These are phyloP conservation scores for Spatula versicolor DNA, from an alignment of 2,797 vertebrate genomes.

Conservation along the genomic window DNA sequence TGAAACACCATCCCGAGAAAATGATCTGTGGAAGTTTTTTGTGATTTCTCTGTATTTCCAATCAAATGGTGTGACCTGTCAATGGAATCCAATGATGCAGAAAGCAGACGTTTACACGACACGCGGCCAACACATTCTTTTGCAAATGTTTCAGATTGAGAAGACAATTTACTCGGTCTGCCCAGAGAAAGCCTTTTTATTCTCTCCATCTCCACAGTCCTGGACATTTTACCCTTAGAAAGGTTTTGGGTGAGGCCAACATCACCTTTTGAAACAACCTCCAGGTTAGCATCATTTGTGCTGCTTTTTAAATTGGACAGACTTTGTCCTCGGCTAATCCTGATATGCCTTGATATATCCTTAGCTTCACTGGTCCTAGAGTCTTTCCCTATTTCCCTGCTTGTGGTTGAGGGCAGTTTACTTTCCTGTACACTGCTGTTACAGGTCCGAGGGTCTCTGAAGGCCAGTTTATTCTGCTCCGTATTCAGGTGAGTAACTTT, in stretches of 20 bases:
- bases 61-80: slow-evolving; percentile 67
- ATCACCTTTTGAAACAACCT: slow-evolving; percentile 56
- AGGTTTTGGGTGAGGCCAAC: slow-evolving; percentile 55
- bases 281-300: slow-evolving; percentile 61
- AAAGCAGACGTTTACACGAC: slow-evolving; percentile 79
- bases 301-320: slow-evolving; percentile 69
- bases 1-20: slow-evolving; percentile 77
- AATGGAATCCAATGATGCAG: slow-evolving; percentile 77
- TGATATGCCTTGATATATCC: slow-evolving; percentile 36
- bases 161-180: slow-evolving; percentile 66
- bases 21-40: slow-evolving; percentile 36
- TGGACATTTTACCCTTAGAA: slow-evolving; percentile 73
- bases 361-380: slow-evolving; percentile 75
- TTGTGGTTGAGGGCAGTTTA: slow-evolving; percentile 62
- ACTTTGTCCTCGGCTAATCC: slow-evolving; percentile 66
- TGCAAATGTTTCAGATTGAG: slow-evolving; percentile 40
- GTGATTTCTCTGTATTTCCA: slow-evolving; percentile 54
- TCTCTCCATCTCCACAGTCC: slow-evolving; percentile 72
- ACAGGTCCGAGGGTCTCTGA: slow-evolving; percentile 81
- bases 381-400: slow-evolving; percentile 81
- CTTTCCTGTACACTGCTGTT: slow-evolving; percentile 77
- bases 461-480: slow-evolving; percentile 82
- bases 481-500: slow-evolving; percentile 44
- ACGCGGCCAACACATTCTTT: slow-evolving; percentile 43
- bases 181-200: slow-evolving; percentile 77